Base-by-base conservation (phyloP, 2,797 vertebrate genomes). In the Momotus momota region DNA sequence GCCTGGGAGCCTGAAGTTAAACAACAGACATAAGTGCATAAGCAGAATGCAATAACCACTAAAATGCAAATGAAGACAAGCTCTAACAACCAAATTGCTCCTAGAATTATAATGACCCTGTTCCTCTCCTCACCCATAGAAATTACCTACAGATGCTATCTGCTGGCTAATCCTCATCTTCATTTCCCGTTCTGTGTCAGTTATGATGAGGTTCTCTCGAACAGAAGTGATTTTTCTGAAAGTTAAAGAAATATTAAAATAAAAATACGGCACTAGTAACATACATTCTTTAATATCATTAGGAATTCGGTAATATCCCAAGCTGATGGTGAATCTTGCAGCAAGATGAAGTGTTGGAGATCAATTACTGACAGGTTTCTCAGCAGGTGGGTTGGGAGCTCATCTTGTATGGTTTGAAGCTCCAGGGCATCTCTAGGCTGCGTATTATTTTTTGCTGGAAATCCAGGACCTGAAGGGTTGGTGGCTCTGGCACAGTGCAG, bases 51-150 rank as follows among this genome's bases (percentile, higher is more conserved):
- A 90, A 79, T 92, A 88, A 70, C 66, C 83, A 75, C 92, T 93
- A 90, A 75, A 81, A 94, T 81, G 81, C 64, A 90, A 93, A 93
- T 75, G 48, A 58, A 88, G 66, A 84, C 51, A 81, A 81, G 73
- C 70, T 86, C 81, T 78, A 94, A 83, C 74, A 84, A 45, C 25
- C 73, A 93, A 86, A 96, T 92, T 90, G 40, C 70, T 90, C 81
- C 73, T 66, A 79, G 70, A 93, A 84, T 96, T 93, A 84, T 88
- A 96, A 84, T 75, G 35, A 83, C 69, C 64, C 77, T 29, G 3
- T 46, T 94, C n/a, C 51, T 12, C 67, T 88, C 83, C 77, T 92
- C 5, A 12, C 75, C 70, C 27, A 40, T 6, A 81, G 83, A 85
- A 90, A 57, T 0, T 8, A 89, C 91, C 41, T 77, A 38, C 65